phyloP scores from a whole-genome alignment of 2,113 vertebrate genomes.

The Mola mola region DNA sequence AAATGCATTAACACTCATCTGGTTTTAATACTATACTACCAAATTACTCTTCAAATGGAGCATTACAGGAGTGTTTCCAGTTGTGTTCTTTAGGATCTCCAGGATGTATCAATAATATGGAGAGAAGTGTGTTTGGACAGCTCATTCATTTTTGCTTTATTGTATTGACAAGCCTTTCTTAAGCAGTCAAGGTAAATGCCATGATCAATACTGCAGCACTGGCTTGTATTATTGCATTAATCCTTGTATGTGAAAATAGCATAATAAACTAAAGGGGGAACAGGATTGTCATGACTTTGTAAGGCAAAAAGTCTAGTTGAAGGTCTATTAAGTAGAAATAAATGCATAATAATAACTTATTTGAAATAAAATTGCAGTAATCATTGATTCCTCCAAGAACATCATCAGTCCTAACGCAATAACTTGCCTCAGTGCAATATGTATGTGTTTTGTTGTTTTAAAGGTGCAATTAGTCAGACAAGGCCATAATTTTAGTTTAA shows the following conservation, averaged over 20 bases:
- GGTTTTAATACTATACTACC: constrained; percentile 44
- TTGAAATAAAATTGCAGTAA: too few species aligned
- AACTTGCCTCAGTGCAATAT: too few species aligned
- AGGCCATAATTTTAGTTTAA: too few species aligned
- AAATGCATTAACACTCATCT: constrained; percentile 53
- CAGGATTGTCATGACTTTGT: not conserved
- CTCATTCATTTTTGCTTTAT: constrained; percentile 73
- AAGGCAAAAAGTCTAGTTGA: constrained; percentile 2
- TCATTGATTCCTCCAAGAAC: too few species aligned
- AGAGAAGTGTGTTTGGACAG: constrained; percentile 63
- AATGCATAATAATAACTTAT: not conserved
- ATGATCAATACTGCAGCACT: constrained; percentile 71
- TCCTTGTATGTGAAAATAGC: constrained; percentile 56
- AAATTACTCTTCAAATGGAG: constrained; percentile 48
- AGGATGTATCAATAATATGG: constrained; percentile 70
- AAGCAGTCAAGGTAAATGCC: constrained; percentile 66
- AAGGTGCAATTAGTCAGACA: too few species aligned
- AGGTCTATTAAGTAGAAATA: not conserved
- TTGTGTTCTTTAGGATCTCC: constrained; percentile 43
- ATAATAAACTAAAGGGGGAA: constrained; percentile 13
- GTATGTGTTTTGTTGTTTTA: too few species aligned
- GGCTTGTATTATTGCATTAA: constrained; percentile 69
- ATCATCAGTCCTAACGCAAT: too few species aligned
- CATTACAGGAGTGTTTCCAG: constrained; percentile 7
- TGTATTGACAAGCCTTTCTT: constrained; percentile 77